phyloP scores from a whole-genome alignment of 2,113 vertebrate species.

The Gobius niger region DNA sequence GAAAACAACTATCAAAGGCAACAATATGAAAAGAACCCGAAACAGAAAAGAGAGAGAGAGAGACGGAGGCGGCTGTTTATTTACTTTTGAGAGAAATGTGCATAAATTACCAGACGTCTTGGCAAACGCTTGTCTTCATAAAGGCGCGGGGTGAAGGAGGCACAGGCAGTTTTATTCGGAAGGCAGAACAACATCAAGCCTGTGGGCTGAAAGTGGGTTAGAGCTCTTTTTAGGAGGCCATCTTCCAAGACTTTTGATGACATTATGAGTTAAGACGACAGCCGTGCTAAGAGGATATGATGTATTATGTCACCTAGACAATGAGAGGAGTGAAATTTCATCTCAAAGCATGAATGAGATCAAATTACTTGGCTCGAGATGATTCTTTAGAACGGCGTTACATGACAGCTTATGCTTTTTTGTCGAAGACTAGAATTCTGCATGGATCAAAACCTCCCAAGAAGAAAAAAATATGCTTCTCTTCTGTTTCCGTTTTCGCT shows the following conservation, averaged over 20 bases:
- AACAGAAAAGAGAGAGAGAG: not conserved
- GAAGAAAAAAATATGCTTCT: not conserved
- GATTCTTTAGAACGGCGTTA: not conserved
- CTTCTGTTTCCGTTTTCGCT: no score
- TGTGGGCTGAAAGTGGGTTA: conserved; percentile 14
- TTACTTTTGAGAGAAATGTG: conserved; percentile 18
- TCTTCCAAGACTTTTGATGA: not conserved
- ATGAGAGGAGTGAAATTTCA: not conserved
- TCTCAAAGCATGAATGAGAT: not conserved
- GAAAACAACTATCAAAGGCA: conserved; percentile 13
- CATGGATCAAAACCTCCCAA: not conserved
- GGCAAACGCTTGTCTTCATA: not conserved
- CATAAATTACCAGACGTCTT: conserved; percentile 5
- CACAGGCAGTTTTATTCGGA: conserved; percentile 16
- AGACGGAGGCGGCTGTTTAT: conserved; percentile 18
- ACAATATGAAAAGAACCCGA: conserved; percentile 3
- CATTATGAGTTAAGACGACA: not conserved
- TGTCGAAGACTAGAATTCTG: not conserved
- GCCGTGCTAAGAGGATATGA: not conserved
- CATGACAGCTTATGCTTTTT: not conserved
- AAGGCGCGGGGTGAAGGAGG: not conserved
- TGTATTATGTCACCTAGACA: not conserved
- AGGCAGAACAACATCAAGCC: conserved; percentile 14
- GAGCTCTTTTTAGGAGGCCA: not conserved
- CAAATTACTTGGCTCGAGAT: not conserved